Evolutionary conservation across 1,140 invertebrate genomes (phyloP), one percentile per base, ranked within the genome.

Genomic region (Archivesica marissinica): DNA sequence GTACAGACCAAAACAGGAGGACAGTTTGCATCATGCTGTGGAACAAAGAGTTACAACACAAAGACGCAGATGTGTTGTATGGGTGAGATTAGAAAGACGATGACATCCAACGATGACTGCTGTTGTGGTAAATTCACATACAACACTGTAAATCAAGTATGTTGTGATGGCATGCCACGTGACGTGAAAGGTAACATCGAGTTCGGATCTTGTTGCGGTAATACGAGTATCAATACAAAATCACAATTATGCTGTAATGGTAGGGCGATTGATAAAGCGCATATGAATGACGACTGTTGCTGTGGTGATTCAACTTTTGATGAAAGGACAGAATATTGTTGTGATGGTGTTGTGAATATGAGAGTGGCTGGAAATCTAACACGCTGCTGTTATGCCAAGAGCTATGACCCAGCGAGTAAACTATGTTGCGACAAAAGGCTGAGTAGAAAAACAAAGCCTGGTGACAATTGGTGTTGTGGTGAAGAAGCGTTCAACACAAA

Each of bases 401-500:
- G 74, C 35, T 76, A 76, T 56, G 50, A 76, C 39, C 74, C 74
- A 7, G 33, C 15, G 0, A 35, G 0, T n/a, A 13, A 76, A 23
- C 1, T 76, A 13, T 76, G 74, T 23, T 76, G 74, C 38, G 38
- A 47, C 23, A 50, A 61, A 6, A 44, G 1, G 25, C 4, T 41
- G 9, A 78, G 54, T n/a, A 50, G 25, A 23, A 54, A 76, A 50
- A 28, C 47, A 6, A 39, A 76, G n/a, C 7, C 20, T 2, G 54
- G 15, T 39, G 75, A 59, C 25, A 78, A 59, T 44, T 78, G 75
- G 75, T 78, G 75, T 44, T 78, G 75, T 38, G 74, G 74, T 13
- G 30, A 35, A 4, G 44, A 23, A n/a, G 33, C 50, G n/a, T 76
- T 23, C 11, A 76, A 78, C n/a, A 61, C 75, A 3, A 23, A 61